phyloP scores from a whole-genome alignment of 2,888 invertebrate genomes.

The Spisula solida region DNA sequence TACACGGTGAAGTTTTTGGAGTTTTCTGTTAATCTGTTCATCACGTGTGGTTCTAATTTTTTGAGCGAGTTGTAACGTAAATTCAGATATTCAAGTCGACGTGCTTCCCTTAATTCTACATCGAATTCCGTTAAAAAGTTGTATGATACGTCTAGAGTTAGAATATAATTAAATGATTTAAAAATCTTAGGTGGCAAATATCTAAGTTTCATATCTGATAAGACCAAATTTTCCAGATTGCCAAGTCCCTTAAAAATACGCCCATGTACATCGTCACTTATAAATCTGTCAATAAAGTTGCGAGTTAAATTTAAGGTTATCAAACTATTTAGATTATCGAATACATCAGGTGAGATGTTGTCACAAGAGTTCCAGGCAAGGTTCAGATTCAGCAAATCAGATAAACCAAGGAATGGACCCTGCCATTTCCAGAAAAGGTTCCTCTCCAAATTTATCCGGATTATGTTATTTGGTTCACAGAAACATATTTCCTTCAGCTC shows the following conservation, averaged over 20 bases:
- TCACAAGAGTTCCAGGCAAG: conserved; percentile 56
- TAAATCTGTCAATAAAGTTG: conserved; percentile 46
- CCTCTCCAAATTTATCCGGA: conserved; percentile 31
- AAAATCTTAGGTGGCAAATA: conserved; percentile 54
- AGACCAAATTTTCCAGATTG: conserved; percentile 36
- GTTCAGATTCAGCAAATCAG: conserved; percentile 44
- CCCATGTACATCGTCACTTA: conserved; percentile 48
- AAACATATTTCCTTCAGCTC: conserved; percentile 24
- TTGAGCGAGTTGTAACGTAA: conserved; percentile 50
- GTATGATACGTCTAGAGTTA: conserved; percentile 39
- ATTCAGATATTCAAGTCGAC: conserved; percentile 44
- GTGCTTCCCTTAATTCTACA: conserved; percentile 44
- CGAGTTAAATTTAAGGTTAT: conserved; percentile 37
- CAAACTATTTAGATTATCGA: conserved; percentile 33
- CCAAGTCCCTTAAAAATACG: conserved; percentile 46
- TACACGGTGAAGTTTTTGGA: background rate
- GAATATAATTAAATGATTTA: conserved; percentile 27
- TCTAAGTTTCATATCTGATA: conserved; percentile 55
- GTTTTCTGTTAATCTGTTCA: background rate
- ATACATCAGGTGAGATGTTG: conserved; percentile 23
- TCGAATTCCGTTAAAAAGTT: conserved; percentile 53
- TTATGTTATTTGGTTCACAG: conserved; percentile 51
- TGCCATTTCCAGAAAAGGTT: conserved; percentile 51
- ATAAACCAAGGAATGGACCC: conserved; percentile 44
- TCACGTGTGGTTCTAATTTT: conserved; percentile 9